Evolutionary conservation across 2,888 invertebrate genomes (phyloP).

Genomic region (Oxyteleia sp.): DNA sequence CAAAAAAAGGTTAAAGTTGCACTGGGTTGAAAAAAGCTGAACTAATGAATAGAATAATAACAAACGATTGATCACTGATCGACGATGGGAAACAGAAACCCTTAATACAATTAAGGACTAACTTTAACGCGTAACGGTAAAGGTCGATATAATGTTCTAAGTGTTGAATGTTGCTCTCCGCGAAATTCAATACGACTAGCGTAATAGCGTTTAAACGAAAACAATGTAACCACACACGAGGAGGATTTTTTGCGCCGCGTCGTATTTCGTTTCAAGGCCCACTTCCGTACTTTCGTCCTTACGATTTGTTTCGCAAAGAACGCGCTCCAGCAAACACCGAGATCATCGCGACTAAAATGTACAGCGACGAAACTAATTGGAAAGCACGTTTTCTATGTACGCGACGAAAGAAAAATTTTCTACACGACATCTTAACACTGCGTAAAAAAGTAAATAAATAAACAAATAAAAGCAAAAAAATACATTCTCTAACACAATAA

Average conservation of each 20-base stretch:
- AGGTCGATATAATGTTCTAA: conserved; percentile 65
- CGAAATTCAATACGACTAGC: conserved; percentile 62
- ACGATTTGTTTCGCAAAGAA: too few species aligned
- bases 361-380: conserved; percentile 53
- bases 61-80: conserved; percentile 54
- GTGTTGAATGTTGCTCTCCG: conserved; percentile 69
- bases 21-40: background rate
- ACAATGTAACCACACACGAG: conserved; percentile 18
- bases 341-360: conserved; percentile 55
- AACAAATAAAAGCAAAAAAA: conserved; percentile 1
- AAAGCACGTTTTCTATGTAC: conserved; percentile 64
- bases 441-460: background rate
- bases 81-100: conserved; percentile 60
- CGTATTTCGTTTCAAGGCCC: conserved; percentile 31
- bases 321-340: conserved; percentile 22
- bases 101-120: conserved; percentile 67
- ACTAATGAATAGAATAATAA: background rate
- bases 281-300: conserved; percentile 4
- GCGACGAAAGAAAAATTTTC: conserved; percentile 63
- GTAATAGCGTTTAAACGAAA: conserved; percentile 53
- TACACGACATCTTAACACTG: conserved; percentile 47
- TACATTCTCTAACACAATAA: conserved; percentile 59
- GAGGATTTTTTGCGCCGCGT: background rate
- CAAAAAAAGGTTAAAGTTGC: too few species aligned
- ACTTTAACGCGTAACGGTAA: conserved; percentile 44